Evolutionary conservation across 2,113 vertebrate species (phyloP), one percentile per base, ranked within the genome.

Genomic region (Pluvialis apricaria): DNA sequence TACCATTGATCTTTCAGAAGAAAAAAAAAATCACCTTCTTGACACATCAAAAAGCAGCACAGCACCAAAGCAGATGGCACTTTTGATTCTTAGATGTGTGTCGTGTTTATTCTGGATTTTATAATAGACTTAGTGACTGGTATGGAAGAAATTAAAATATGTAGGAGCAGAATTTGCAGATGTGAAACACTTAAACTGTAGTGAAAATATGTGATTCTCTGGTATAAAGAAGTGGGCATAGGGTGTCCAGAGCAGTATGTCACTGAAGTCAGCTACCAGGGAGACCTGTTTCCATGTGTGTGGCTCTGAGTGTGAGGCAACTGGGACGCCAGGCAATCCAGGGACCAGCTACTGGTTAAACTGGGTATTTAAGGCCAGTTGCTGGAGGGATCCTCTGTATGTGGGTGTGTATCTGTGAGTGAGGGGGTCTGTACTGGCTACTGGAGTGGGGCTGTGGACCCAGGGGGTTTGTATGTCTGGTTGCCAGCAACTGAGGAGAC

Each of bases 1-100:
- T 96, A 87, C 8, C 26, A 92, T 32, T 93, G 85, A 82, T 94
- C 84, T 82, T 96, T 64, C 34, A 84, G 54, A 86, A 89, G 36
- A 36, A 64, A 84, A 78, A 90, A 68, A 91, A 77, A 34, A 24
- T 57, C 40, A 84, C 47, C 55, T 73, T 82, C 93, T 44, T 75
- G 72, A 85, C 62, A 81, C 60, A 78, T 89, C 77, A 91, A 88
- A 95, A 94, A 86, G 34, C 55, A 86, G 4, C 31, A 45, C 44
- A 66, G 29, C 42, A 90, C 58, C 44, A 69, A 92, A 91, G 54
- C 58, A 94, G 73, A 62, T 42, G 68, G 8, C 54, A 60, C 1
- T 11, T 92, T 66, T 88, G 78, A 88, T 92, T 90, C 65, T 77
- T 79, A 84, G 65, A 64, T 61, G 40, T n/a, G 14, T 36, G 29